A percentile compares a stretch with the other conserved stretches of the same genome.
Evolutionary conservation across 1,140 invertebrate genomes (phyloP).

Genomic region (Idris sp.): DNA sequence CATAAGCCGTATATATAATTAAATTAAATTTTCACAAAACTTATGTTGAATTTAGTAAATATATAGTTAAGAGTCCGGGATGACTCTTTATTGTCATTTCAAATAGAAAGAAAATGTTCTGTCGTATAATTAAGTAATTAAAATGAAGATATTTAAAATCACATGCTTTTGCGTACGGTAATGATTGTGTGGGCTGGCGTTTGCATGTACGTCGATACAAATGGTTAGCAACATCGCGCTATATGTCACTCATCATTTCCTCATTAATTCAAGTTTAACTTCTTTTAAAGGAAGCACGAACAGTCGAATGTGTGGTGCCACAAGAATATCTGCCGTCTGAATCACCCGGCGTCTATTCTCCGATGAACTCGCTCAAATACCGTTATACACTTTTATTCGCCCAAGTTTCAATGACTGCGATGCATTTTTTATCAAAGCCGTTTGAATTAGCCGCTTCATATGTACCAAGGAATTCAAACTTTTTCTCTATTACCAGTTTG

Average conservation of each 20-base stretch:
- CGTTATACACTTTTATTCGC: conserved; percentile 39
- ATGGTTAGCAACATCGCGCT: conserved; percentile 15
- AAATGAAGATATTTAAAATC: conserved; percentile 52
- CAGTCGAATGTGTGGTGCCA: conserved; percentile 71
- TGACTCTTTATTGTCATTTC: conserved; percentile 27
- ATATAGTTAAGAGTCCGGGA: no score
- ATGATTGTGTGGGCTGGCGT: conserved; percentile 48
- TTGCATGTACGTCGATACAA: conserved; percentile 42
- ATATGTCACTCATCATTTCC: conserved; percentile 66
- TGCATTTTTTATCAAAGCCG: conserved; percentile 6
- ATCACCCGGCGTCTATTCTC: conserved; percentile 56
- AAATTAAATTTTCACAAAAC: conserved; percentile 3
- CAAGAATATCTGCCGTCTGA: conserved; percentile 71
- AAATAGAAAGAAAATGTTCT: background rate
- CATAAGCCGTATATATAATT: conserved; percentile 10
- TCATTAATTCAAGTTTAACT: conserved; percentile 65
- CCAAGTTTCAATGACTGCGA: conserved; percentile 20
- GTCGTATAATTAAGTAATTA: conserved; percentile 45
- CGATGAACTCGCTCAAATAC: conserved; percentile 15
- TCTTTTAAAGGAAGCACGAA: conserved; percentile 67
- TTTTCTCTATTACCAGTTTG: background rate
- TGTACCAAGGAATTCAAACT: conserved; percentile 6
- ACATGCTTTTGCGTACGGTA: conserved; percentile 45
- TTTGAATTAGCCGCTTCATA: conserved; percentile 1
- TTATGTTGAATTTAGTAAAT: no score